phyloP scores from a whole-genome alignment of 2,888 invertebrate genomes.

The Dolichopus griseipennis region DNA sequence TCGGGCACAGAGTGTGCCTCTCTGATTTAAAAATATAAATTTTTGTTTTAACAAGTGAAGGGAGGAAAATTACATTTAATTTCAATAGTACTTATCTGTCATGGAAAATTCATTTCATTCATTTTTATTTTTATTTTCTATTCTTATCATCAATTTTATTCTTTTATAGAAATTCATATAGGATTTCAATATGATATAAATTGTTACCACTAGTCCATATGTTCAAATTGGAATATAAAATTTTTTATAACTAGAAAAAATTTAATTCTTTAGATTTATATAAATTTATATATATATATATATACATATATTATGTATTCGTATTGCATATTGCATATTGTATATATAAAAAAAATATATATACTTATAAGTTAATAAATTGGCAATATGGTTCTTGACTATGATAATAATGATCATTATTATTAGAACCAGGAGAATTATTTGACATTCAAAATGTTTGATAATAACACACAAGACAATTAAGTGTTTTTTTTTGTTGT shows the following conservation, averaged over 20 bases:
- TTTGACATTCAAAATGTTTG: slow-evolving; percentile 1
- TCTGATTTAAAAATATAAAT: neutral
- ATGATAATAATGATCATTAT: slow-evolving; percentile 9
- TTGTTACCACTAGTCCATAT: slow-evolving; percentile 30
- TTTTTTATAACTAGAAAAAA: neutral
- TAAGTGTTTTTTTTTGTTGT: neutral
- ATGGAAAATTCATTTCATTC: neutral
- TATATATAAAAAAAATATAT: no score
- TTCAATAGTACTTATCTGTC: slow-evolving; percentile 6
- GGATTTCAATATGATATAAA: slow-evolving; percentile 13
- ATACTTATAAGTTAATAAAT: neutral
- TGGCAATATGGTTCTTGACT: slow-evolving; percentile 12
- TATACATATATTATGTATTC: no score
- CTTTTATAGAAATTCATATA: slow-evolving; percentile 17
- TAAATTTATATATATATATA: neutral
- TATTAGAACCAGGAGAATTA: slow-evolving; percentile 11
- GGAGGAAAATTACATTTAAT: neutral
- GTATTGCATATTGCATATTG: no score
- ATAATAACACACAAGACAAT: neutral
- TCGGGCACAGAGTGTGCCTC: no score
- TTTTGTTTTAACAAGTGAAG: neutral
- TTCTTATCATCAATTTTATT: no score
- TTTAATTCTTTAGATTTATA: neutral
- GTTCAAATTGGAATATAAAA: slow-evolving; percentile 22
- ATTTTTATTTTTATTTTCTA: no score